Evolutionary conservation across 2,888 invertebrate species (phyloP), one percentile per base, ranked within the genome.

Genomic region (Argynnis bischoffii): DNA sequence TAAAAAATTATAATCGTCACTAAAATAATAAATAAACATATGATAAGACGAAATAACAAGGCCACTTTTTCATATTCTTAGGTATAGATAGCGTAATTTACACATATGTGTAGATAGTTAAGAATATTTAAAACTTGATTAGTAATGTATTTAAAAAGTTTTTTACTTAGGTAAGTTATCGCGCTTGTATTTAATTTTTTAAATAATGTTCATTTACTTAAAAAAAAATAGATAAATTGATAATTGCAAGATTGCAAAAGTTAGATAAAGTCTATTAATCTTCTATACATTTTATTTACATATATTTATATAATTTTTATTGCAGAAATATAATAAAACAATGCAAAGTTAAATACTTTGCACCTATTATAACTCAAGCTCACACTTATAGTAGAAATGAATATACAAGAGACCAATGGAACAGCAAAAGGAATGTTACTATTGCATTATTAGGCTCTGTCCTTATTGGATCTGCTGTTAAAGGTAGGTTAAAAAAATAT

Each of bases 381-480:
- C 75, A 79, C 47, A 74, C 77, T 55, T 70, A 81, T 66, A 60
- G 79, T 26, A 74, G 71, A 46, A 59, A 78, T 68, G 67, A 70
- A 13, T 68, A 75, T 13, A 63, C 79, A 60, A 68, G 72, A 63
- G 41, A 73, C 53, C 69, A 72, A 50, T 72, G 63, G 31, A 72
- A 74, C 21, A 75, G 72, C 21, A 77, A 75, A 56, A 80, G 70
- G 66, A 74, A 74, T 31, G 48, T 81, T 3, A 75, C 78, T 2
- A 56, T 78, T 6, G 79, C 78, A 11, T 64, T 89, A 0, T 76
- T 90, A 63, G 80, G 88, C 53, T 82, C 89, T 5, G 81, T 86
- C 2, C 67, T 90, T 1, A 53, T 89, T 64, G 86, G 85, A 54
- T 73, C 84, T 65, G 75, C 79, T 51, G n/a, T 80, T 2, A 73